These are phyloP conservation scores for Bombus breviceps DNA, from an alignment of 1,140 invertebrate genomes.

Conservation along the genomic window DNA sequence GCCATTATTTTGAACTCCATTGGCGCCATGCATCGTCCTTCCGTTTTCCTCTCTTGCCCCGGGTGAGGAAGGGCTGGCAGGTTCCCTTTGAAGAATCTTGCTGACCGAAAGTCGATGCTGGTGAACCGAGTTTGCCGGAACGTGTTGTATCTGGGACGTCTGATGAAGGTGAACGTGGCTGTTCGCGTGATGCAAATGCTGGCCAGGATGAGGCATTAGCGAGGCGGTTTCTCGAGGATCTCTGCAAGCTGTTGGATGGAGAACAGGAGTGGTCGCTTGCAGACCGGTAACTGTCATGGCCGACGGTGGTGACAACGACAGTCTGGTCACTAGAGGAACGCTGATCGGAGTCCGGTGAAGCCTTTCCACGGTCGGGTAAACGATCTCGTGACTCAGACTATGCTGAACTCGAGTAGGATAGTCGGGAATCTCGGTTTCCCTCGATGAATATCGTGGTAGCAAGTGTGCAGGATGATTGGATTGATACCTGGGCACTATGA, in stretches of 20 bases:
- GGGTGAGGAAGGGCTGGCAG: conserved; percentile 69
- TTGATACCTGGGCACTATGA: conserved; percentile 72
- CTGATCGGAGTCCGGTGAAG: conserved; percentile 75
- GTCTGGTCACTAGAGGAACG: conserved; percentile 76
- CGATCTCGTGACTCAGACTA: conserved; percentile 70
- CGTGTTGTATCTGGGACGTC: conserved; percentile 71
- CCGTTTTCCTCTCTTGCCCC: conserved; percentile 65
- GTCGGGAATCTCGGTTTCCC: conserved; percentile 72
- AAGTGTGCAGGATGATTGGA: conserved; percentile 66
- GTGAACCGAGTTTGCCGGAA: conserved; percentile 68
- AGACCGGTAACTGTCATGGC: conserved; percentile 74
- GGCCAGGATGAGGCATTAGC: conserved; percentile 67
- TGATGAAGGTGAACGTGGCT: conserved; percentile 67
- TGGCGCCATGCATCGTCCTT: conserved; percentile 54
- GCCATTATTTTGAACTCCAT: conserved; percentile 59
- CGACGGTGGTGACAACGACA: conserved; percentile 79
- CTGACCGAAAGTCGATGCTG: conserved; percentile 76
- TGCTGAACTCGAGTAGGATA: conserved; percentile 66
- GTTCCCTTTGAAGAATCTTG: conserved; percentile 75
- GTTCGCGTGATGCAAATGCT: conserved; percentile 67
- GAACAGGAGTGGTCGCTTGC: conserved; percentile 70
- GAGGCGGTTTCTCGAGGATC: conserved; percentile 72
- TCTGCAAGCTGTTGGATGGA: conserved; percentile 73
- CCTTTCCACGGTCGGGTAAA: conserved; percentile 74
- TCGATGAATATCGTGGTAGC: conserved; percentile 66